phyloP scores from a whole-genome alignment of 2,888 invertebrate species.

The Dorcus hopei region DNA sequence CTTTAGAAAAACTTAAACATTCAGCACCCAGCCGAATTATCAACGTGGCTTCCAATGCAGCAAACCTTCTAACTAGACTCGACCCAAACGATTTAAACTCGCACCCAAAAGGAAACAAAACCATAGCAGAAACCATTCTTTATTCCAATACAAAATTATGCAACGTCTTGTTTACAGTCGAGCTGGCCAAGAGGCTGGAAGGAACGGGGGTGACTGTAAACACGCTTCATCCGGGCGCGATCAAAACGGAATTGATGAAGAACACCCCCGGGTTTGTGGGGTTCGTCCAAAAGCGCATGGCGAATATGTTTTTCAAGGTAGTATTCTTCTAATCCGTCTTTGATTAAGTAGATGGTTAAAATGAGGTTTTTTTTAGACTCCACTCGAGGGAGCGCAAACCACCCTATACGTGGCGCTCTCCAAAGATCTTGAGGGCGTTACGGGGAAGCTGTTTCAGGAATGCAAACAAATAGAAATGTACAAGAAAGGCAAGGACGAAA shows the following conservation, averaged over 20 bases:
- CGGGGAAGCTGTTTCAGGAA: slow-evolving; percentile 78
- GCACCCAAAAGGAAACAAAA: background rate
- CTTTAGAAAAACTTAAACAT: background rate
- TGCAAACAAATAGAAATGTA: slow-evolving; percentile 64
- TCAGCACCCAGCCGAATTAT: slow-evolving; percentile 35
- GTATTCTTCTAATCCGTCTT: no score
- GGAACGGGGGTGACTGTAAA: slow-evolving; percentile 31
- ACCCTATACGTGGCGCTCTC: slow-evolving; percentile 72
- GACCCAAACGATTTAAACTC: background rate
- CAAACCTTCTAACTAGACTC: background rate
- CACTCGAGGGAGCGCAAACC: slow-evolving; percentile 56
- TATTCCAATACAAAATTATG: slow-evolving; percentile 30
- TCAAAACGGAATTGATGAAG: slow-evolving; percentile 15
- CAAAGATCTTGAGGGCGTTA: slow-evolving; percentile 66
- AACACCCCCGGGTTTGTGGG: background rate
- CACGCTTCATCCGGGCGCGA: slow-evolving; percentile 36
- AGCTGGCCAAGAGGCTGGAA: slow-evolving; percentile 29
- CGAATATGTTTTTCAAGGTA: no score
- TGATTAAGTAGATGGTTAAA: no score
- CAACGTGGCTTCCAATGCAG: slow-evolving; percentile 33
- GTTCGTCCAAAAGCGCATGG: no score
- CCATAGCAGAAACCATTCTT: background rate
- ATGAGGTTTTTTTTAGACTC: background rate
- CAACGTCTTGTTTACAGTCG: slow-evolving; percentile 31
- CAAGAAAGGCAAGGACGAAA: slow-evolving; percentile 59